phyloP scores from a whole-genome alignment of 2,888 invertebrate species.

The Synanthedon andrenaeformis region DNA sequence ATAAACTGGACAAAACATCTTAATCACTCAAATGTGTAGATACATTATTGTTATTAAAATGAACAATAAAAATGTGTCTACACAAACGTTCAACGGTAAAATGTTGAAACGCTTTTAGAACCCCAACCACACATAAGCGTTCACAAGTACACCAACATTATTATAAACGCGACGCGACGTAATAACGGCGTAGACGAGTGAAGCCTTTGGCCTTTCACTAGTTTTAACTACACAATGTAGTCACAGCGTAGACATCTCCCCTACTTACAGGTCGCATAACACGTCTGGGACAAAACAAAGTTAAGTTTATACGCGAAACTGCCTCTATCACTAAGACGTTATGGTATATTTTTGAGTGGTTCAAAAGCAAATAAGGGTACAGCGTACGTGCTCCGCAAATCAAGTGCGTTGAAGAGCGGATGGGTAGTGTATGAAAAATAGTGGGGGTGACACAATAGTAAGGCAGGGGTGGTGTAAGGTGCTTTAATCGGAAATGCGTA shows the following conservation, averaged over 20 bases:
- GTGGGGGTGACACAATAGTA: constrained; percentile 59
- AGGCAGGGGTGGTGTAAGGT: constrained; percentile 40
- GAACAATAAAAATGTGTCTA: no score
- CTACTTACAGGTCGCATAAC: constrained; percentile 30
- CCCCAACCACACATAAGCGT: no score
- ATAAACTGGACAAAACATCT: no score
- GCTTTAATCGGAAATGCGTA: constrained; percentile 57
- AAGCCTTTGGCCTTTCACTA: neutral
- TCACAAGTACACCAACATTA: neutral
- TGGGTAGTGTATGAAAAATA: constrained; percentile 65
- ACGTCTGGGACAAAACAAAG: constrained; percentile 33
- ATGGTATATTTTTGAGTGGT: constrained; percentile 32
- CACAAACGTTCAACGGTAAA: no score
- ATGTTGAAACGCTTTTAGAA: no score
- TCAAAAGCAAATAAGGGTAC: constrained; percentile 9
- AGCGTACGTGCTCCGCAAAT: constrained; percentile 63
- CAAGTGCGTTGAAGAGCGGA: constrained; percentile 64
- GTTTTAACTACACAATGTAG: constrained; percentile 23
- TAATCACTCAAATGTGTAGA: no score
- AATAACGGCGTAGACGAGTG: neutral
- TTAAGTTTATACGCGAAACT: constrained; percentile 14
- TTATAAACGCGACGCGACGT: neutral
- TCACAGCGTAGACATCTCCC: constrained; percentile 54
- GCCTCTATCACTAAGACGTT: constrained; percentile 18
- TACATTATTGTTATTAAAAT: no score